These are phyloP conservation scores for Herpetotheres cachinnans DNA, from an alignment of 2,113 vertebrate species.

Conservation along the genomic window DNA sequence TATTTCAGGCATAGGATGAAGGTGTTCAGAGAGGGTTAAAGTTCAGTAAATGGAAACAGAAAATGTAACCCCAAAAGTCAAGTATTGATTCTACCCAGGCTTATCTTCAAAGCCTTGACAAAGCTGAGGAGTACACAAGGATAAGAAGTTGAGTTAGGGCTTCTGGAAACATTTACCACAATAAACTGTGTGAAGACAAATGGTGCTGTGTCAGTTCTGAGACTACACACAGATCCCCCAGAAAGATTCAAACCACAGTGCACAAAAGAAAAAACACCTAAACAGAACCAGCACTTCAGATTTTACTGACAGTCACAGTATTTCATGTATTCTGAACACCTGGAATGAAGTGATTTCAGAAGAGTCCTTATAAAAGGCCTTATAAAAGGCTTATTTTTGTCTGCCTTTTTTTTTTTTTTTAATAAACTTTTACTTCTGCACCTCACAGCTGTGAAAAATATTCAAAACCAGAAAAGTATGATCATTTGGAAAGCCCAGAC, in stretches of 20 bases:
- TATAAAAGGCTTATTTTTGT: background rate
- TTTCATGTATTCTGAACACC: background rate
- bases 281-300: background rate
- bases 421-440: background rate
- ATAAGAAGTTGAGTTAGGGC: background rate
- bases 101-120: background rate
- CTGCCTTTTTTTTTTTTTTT: background rate
- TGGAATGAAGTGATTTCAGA: background rate
- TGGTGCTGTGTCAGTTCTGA: background rate
- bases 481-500: background rate
- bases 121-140: background rate
- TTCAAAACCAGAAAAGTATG: background rate
- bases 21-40: background rate
- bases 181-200: background rate
- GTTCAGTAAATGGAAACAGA: background rate
- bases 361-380: background rate
- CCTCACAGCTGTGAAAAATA: background rate
- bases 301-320: background rate
- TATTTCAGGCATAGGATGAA: background rate
- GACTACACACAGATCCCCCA: background rate
- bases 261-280: background rate
- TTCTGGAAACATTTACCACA: background rate
- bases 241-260: background rate
- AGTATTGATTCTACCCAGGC: background rate
- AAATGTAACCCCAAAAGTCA: background rate